Evolutionary conservation across 2,888 invertebrate species (phyloP).

Genomic region (Cataglyphis albicans): DNA sequence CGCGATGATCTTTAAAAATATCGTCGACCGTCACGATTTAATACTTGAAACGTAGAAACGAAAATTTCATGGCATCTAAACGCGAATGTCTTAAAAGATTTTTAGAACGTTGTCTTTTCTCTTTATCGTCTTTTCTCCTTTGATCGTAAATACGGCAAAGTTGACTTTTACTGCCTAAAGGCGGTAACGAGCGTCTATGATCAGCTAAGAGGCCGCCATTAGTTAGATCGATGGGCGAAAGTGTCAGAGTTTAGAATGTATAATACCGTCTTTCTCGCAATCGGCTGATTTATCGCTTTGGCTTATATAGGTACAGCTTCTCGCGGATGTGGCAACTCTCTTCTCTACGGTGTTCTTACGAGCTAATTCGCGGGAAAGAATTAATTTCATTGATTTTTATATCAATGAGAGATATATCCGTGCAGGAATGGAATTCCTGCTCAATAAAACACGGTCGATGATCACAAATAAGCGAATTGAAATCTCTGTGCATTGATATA

Average conservation of each 20-base stretch:
- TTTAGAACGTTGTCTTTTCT: conserved; percentile 45
- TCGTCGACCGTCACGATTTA: not conserved
- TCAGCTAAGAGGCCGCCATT: conserved; percentile 61
- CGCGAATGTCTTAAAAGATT: not conserved
- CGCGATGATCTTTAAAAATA: not conserved
- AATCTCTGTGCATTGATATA: conserved; percentile 23
- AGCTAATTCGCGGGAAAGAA: conserved; percentile 47
- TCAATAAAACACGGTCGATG: not conserved
- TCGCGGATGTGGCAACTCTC: conserved; percentile 40
- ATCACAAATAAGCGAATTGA: conserved; percentile 34
- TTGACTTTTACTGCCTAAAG: conserved; percentile 64
- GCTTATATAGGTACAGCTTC: conserved; percentile 23
- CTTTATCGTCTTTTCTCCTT: conserved; percentile 60
- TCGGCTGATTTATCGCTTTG: conserved; percentile 27
- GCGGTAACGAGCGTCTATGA: conserved; percentile 62
- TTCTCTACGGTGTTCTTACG: not conserved
- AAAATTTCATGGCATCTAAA: conserved; percentile 9
- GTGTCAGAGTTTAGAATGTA: conserved; percentile 58
- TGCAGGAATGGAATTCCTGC: not conserved
- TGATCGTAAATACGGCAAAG: conserved; percentile 68
- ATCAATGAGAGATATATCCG: not conserved
- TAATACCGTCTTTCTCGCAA: conserved; percentile 50
- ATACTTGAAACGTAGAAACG: not conserved
- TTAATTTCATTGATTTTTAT: conserved; percentile 39
- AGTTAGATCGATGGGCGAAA: conserved; percentile 73